These are phyloP conservation scores for Apis florea DNA, from an alignment of 1,140 invertebrate genomes.

Conservation along the genomic window DNA sequence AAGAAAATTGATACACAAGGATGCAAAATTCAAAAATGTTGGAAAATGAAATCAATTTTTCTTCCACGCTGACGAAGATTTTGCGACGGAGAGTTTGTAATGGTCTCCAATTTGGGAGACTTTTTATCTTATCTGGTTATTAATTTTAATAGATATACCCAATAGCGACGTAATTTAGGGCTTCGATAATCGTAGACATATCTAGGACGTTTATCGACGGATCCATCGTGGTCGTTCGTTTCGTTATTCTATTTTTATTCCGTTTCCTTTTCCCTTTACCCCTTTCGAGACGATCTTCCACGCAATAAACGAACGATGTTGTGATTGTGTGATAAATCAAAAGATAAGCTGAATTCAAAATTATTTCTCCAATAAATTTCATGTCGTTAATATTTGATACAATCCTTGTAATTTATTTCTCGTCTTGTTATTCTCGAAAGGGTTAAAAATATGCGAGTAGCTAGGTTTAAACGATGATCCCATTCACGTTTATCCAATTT, in stretches of 20 bases:
- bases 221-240: conserved; percentile 8
- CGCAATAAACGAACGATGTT: no score
- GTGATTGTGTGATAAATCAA: no score
- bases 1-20: background rate
- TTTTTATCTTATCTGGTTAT: background rate
- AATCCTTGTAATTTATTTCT: no score
- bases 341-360: no score
- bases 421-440: no score
- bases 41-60: conserved; percentile 26
- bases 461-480: no score
- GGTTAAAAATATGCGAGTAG: no score
- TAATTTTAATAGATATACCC: background rate
- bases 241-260: background rate
- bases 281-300: no score
- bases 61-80: conserved; percentile 12
- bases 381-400: no score
- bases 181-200: background rate
- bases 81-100: background rate
- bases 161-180: background rate
- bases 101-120: background rate
- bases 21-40: background rate
- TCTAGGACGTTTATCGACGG: background rate
- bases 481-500: no score
- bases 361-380: no score
- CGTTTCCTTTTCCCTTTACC: no score